Evolutionary conservation across 2,113 vertebrate genomes (phyloP).

Genomic region (Chaetops frenatus): DNA sequence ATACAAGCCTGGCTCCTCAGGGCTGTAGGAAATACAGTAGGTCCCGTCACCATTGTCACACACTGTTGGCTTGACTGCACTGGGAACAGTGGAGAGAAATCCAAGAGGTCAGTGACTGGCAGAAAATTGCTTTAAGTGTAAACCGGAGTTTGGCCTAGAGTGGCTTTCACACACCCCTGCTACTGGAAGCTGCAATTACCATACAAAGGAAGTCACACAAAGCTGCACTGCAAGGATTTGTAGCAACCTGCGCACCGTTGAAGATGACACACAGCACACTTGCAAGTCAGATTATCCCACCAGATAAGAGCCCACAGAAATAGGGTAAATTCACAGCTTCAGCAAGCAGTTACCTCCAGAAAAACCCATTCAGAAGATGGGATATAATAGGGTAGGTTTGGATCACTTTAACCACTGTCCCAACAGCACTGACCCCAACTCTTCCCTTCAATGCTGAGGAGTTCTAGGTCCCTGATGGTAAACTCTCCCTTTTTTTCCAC

Average conservation of each 20-base stretch:
- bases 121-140: background rate
- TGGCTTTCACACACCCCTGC: background rate
- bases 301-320: background rate
- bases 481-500: background rate
- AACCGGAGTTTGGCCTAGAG: background rate
- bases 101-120: background rate
- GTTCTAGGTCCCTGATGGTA: background rate
- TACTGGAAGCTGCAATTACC: background rate
- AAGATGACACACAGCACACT: background rate
- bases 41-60: slow-evolving; percentile 84
- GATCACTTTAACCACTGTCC: background rate
- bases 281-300: background rate
- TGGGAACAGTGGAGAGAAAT: slow-evolving; percentile 22
- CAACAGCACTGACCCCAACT: background rate
- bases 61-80: slow-evolving; percentile 71
- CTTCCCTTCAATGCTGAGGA: background rate
- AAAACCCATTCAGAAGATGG: background rate
- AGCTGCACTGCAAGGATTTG: background rate
- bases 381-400: background rate
- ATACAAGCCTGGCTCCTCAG: slow-evolving; percentile 76
- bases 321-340: background rate
- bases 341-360: background rate
- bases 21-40: slow-evolving; percentile 81
- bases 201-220: slow-evolving; percentile 6
- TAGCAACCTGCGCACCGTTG: background rate